Evolutionary conservation across 2,888 invertebrate genomes (phyloP), one percentile per base, ranked within the genome.

Genomic region (Cheilosia vernalis): DNA sequence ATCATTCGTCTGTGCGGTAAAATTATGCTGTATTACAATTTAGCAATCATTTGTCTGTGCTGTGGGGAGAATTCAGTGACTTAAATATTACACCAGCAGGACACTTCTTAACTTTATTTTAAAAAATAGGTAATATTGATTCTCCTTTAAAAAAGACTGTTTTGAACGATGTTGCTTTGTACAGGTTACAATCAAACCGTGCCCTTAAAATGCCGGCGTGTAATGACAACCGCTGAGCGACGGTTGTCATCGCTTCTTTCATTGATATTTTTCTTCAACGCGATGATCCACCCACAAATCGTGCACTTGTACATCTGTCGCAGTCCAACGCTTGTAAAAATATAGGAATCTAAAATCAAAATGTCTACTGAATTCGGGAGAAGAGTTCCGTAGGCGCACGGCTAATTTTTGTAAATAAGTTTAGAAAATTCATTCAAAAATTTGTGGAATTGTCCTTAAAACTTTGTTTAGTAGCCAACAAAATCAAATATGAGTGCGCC

Each of bases 341-440:
- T 64, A 79, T 47, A 76, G 70, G 15, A 84, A 74, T 79, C 74
- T 70, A 84, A 84, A 79, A 74, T 84, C 84, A 84, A 84, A 80
- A 84, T 84, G 84, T 84, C 84, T 56, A 56, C 84, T 63, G 53
- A 79, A 61, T 61, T 73, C 47, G 51, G 33, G 27, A 6, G 55
- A 47, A 56, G 24, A 69, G 40, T 78, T 17, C 70, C 55, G 33
- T 10, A 10, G 13, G 56, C 49, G 61, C 67, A 63, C 78, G 63
- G 44, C 56, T 9, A 51, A 44, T 63, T 73, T 78, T 73, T 51
- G n/a, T 72, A 67, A 77, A 83, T 72, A 63, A 73, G 27, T 78
- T 21, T 2, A 19, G 9, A 53, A 69, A 79, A 72, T 78, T 10
- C 1, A 3, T n/a, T 7, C 7, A 44, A 55, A 64, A 47, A 15